Conservation (phyloP, 53 echinoderm and acorn worm species). For the Antedon mediterranea region DNA sequence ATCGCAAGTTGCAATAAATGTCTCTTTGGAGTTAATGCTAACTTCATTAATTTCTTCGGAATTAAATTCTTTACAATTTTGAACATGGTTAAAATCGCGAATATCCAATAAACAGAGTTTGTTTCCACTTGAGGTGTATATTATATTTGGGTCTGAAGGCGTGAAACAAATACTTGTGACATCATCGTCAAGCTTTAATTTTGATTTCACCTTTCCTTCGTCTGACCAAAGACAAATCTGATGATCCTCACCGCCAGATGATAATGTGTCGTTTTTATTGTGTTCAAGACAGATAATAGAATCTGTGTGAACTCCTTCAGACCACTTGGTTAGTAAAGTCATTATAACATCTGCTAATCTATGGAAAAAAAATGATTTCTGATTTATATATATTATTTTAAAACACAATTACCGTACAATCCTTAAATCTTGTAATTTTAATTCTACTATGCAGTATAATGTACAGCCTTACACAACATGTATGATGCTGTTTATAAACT, state of each 20-base stretch:
- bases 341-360: neutral
- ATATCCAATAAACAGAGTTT: conserved; percentile 13
- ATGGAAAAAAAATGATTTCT: neutral
- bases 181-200: conserved; percentile 1
- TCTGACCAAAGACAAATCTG: conserved; percentile 30
- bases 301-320: conserved; percentile 18
- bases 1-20: conserved; percentile 33
- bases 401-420: no score
- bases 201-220: conserved; percentile 5
- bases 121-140: conserved; percentile 20
- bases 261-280: neutral
- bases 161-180: conserved; percentile 31
- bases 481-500: no score
- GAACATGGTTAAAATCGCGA: conserved; percentile 3
- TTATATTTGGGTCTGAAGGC: conserved; percentile 5
- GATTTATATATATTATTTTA: no score
- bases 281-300: conserved; percentile 21
- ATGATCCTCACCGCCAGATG: conserved; percentile 24
- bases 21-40: conserved; percentile 19
- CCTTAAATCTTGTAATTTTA: no score
- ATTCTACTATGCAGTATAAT: no score
- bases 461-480: no score
- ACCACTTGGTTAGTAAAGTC: neutral
- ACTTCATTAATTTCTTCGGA: conserved; percentile 38
- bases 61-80: conserved; percentile 13